phyloP scores from a whole-genome alignment of 2,888 invertebrate genomes.

The Eupithecia vulgata region DNA sequence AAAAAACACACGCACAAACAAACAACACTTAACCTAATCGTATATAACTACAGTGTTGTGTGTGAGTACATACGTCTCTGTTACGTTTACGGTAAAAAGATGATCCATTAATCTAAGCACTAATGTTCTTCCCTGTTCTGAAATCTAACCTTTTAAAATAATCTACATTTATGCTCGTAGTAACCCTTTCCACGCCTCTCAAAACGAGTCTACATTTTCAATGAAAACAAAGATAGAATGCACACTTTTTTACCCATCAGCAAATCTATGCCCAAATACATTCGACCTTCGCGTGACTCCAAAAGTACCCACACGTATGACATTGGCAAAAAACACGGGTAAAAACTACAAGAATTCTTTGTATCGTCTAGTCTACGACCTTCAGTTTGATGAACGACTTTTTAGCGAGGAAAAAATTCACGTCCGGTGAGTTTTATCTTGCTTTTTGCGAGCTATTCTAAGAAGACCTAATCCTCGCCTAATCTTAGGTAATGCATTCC shows the following conservation, averaged over 20 bases:
- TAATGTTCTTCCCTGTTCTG: neutral
- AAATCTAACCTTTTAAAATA: no score
- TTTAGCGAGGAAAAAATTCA: slow-evolving; percentile 71
- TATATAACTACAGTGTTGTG: no score
- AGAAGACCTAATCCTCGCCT: slow-evolving; percentile 61
- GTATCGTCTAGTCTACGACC: slow-evolving; percentile 79
- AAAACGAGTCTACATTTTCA: neutral
- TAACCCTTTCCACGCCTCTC: neutral
- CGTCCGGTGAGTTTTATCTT: slow-evolving; percentile 81
- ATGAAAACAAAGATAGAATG: slow-evolving; percentile 14
- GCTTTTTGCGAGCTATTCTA: slow-evolving; percentile 77
- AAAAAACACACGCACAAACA: no score
- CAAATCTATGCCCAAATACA: slow-evolving; percentile 65
- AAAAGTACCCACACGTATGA: slow-evolving; percentile 72
- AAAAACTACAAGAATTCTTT: slow-evolving; percentile 81
- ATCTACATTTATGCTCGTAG: no score
- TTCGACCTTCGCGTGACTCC: slow-evolving; percentile 78
- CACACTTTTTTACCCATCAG: slow-evolving; percentile 58
- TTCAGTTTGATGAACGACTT: slow-evolving; percentile 79
- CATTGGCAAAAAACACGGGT: slow-evolving; percentile 75
- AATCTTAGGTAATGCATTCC: slow-evolving; percentile 70
- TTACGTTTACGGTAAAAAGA: no score
- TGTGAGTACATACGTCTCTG: no score
- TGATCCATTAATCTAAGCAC: no score
- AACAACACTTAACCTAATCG: no score